Conservation (phyloP, 2,113 vertebrate genomes). For the Notothenia coriiceps region DNA sequence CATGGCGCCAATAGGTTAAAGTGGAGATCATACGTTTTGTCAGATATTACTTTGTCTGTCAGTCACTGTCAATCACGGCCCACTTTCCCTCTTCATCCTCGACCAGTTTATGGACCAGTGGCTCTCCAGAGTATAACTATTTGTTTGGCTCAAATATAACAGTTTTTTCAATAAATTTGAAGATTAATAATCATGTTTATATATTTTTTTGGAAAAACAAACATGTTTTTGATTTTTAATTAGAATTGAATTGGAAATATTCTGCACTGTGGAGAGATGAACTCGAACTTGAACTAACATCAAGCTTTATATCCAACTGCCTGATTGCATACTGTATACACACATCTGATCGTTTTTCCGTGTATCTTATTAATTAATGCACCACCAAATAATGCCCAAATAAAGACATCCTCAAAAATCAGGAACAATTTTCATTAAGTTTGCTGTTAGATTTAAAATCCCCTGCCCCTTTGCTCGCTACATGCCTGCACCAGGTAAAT, state of each 20-base stretch:
- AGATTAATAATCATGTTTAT: neutral
- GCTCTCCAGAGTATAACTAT: slow-evolving; percentile 15
- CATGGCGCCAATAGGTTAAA: slow-evolving; percentile 76
- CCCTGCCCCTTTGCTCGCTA: slow-evolving; percentile 31
- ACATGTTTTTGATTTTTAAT: slow-evolving; percentile 6
- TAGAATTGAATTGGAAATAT: slow-evolving; percentile 3
- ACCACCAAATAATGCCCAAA: neutral
- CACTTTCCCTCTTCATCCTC: slow-evolving; percentile 19
- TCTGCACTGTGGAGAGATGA: slow-evolving; percentile 15
- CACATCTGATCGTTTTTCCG: neutral
- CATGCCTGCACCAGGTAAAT: slow-evolving; percentile 47
- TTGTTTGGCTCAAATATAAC: neutral
- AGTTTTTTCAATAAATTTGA: neutral
- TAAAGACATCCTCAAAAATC: slow-evolving; percentile 2
- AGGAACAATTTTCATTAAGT: neutral
- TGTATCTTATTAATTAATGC: neutral
- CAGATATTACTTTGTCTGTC: slow-evolving; percentile 42
- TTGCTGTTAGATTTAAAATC: slow-evolving; percentile 3
- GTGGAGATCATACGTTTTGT: slow-evolving; percentile 46
- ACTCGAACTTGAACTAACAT: slow-evolving; percentile 25
- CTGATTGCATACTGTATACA: slow-evolving; percentile 10
- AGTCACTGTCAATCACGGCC: slow-evolving; percentile 40
- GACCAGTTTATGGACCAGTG: slow-evolving; percentile 28
- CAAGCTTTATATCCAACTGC: slow-evolving; percentile 9
- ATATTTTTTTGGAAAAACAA: neutral